Conservation (phyloP, 2,888 invertebrate species). For the Linyphia triangularis region DNA sequence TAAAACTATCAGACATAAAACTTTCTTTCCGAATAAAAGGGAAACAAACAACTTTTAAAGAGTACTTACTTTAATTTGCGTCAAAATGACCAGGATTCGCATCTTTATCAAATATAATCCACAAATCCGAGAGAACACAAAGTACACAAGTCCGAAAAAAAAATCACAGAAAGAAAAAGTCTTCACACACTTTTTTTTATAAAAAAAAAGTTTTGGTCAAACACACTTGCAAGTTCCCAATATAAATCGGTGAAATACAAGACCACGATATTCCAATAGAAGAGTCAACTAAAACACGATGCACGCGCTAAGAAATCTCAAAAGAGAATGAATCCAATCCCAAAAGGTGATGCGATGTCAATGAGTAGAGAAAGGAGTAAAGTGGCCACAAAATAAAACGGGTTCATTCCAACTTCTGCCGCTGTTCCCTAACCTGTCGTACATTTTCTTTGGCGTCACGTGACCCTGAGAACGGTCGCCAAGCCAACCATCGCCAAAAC, state of each 20-base stretch:
- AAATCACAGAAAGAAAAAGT: background rate
- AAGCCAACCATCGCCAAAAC: background rate
- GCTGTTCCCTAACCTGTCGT: background rate
- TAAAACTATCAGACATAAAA: background rate
- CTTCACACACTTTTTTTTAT: too few relatives aligned
- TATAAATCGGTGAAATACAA: background rate
- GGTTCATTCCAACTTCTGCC: background rate
- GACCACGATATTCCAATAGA: background rate
- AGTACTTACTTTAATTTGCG: slow-evolving; percentile 9
- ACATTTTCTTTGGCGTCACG: slow-evolving; percentile 56
- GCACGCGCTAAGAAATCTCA: background rate
- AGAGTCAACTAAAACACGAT: background rate
- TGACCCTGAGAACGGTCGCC: slow-evolving; percentile 64
- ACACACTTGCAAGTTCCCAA: too few relatives aligned
- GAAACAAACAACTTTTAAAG: background rate
- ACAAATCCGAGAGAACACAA: background rate
- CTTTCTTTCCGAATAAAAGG: background rate
- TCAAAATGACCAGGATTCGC: background rate
- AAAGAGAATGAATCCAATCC: background rate
- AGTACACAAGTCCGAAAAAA: background rate
- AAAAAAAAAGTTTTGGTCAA: background rate
- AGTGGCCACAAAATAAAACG: background rate
- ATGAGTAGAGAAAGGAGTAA: background rate
- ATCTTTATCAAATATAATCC: slow-evolving; percentile 3
- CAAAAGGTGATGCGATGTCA: background rate